Percentiles rank a stretch among this genome's conserved stretches.
These are phyloP conservation scores for Aplysia californica DNA, from an alignment of 1,140 invertebrate species.

Conservation along the genomic window DNA sequence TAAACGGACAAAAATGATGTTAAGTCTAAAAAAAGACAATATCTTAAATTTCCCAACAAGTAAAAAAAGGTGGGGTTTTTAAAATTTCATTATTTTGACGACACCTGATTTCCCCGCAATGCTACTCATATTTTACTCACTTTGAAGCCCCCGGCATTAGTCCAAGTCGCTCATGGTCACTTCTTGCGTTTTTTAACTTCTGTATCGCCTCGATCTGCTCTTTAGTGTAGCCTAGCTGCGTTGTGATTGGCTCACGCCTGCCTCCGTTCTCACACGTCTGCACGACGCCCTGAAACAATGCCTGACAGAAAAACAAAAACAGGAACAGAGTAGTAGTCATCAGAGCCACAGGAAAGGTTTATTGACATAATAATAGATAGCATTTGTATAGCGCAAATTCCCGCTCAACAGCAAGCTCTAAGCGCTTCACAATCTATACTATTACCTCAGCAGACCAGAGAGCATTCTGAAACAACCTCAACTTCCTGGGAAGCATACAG, in stretches of 20 bases:
- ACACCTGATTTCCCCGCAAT: not conserved
- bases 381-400: too few species aligned
- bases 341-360: not conserved
- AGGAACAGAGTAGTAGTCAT: not conserved
- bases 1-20: too few species aligned
- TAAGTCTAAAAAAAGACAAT: too few species aligned
- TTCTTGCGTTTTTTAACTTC: slow-evolving; percentile 63
- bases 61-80: too few species aligned
- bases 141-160: slow-evolving; percentile 56
- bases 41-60: too few species aligned
- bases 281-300: slow-evolving; percentile 64
- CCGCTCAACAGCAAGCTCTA: too few species aligned
- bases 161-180: slow-evolving; percentile 65
- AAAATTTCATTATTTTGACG: too few species aligned
- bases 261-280: slow-evolving; percentile 64
- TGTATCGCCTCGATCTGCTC: slow-evolving; percentile 68
- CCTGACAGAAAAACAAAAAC: slow-evolving; percentile 52
- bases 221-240: slow-evolving; percentile 65
- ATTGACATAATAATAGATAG: not conserved
- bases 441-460: too few species aligned
- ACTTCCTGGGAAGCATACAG: too few species aligned
- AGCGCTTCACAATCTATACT: too few species aligned
- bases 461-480: too few species aligned
- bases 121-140: slow-evolving; percentile 45
- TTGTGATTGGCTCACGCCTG: slow-evolving; percentile 50